Base-by-base conservation (phyloP, 2,888 invertebrate species). In the Mythimna pallens region DNA sequence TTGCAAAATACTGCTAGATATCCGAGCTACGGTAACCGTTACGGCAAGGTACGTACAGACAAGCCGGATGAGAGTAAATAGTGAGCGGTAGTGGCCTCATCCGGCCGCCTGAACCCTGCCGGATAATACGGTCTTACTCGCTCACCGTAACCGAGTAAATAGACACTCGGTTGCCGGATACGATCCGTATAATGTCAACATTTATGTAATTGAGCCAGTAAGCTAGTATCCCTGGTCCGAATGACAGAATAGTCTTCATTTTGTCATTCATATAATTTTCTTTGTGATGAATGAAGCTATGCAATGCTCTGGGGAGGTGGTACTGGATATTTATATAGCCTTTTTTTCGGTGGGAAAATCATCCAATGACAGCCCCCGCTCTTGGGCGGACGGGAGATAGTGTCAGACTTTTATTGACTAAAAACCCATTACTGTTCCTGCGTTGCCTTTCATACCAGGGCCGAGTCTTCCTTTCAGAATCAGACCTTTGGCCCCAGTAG, bases 161-260 rank as follows among this genome's bases (percentile, higher is more conserved):
- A 80, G 68, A 80, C 63, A 67, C 58, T 59, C 40, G 63, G 25
- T n/a, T 34, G 59, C 54, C 77, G 77, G 72, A 76, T 73, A 57
- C 64, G 71, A 59, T 25, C 67, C 68, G 75, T 64, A 80, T 73
- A 79, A 73, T 57, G 43, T 79, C 66, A 77, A 79, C 74, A 62
- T 79, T 77, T 62, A 52, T 73, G 55, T 57, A 66, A 79, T 79
- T 77, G 80, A 66, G 43, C 25, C 50, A 36, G 55, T 50, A 43
- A 55, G 47, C 34, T 58, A 36, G 25, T 57, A 40, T 58, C 8
- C 20, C 25, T 5, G 9, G 58, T 8, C 30, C 30, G 30, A 30
- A 30, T 30, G 30, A 30, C 30, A 3, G 3, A 30, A 30, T 30
- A 30, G 30, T 30, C 30, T 30, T 30, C 8, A 36, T 25, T 58